Percentiles rank a stretch among this genome's conserved stretches.
Conservation (phyloP, 2,113 vertebrate species). For the Heloderma charlesbogerti region DNA sequence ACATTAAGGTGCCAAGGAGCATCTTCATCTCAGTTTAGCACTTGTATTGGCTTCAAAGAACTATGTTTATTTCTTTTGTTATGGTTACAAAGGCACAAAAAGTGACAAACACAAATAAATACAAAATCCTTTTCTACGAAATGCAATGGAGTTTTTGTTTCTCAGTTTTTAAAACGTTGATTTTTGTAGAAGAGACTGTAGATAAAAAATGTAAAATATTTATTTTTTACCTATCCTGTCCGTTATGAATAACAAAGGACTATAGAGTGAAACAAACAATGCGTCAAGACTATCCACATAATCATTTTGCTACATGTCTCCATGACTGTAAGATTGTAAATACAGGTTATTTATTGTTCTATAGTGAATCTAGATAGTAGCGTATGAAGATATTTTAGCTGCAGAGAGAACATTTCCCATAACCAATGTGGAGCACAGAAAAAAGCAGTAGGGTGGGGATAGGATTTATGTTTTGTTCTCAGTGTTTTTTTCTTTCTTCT, state of each 20-base stretch:
- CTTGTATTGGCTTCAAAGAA: constrained; percentile 58
- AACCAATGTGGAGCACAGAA: constrained; percentile 62
- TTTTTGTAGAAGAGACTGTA: constrained; percentile 62
- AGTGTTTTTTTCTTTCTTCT: constrained; percentile 59
- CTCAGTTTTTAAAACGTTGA: neutral
- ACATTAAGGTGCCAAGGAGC: constrained; percentile 55
- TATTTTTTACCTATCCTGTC: constrained; percentile 80
- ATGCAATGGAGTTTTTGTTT: constrained; percentile 47
- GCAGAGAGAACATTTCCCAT: constrained; percentile 53
- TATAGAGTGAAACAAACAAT: constrained; percentile 73
- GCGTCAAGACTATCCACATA: constrained; percentile 80
- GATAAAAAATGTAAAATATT: constrained; percentile 79
- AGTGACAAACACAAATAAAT: constrained; percentile 49
- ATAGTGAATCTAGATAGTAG: constrained; percentile 70
- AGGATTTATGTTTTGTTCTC: constrained; percentile 57
- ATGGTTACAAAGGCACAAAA: constrained; percentile 84
- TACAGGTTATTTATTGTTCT: constrained; percentile 88
- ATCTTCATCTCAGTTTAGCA: constrained; percentile 73
- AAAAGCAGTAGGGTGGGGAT: constrained; percentile 31
- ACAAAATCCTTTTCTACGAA: constrained; percentile 74
- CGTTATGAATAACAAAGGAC: constrained; percentile 70
- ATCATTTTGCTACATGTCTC: constrained; percentile 75
- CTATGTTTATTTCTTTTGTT: constrained; percentile 57
- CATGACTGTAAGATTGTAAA: constrained; percentile 83
- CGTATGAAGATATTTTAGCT: constrained; percentile 59